Conservation (phyloP, 2,797 vertebrate genomes). For the Enteromius treurensis region DNA sequence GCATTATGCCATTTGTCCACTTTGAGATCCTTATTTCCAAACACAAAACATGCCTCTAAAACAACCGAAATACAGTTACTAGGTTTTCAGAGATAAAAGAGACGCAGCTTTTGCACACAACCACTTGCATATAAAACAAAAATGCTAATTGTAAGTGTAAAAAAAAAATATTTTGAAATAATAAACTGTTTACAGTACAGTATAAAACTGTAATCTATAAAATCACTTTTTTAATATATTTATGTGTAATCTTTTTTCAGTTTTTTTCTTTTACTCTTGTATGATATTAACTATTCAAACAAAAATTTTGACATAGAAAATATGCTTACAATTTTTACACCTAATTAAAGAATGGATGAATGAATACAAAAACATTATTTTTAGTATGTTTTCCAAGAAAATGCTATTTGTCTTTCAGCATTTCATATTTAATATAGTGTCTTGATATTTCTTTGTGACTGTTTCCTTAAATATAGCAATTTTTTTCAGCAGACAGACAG, state of each 20-base stretch:
- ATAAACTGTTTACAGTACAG: background rate
- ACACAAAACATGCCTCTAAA: slow-evolving; percentile 1
- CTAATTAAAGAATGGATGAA: background rate
- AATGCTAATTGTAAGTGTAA: too few relatives aligned
- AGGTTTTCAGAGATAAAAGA: background rate
- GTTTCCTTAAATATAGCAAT: too few relatives aligned
- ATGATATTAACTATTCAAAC: background rate
- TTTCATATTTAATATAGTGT: too few relatives aligned
- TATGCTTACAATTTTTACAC: background rate
- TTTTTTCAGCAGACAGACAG: background rate
- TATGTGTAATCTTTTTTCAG: too few relatives aligned
- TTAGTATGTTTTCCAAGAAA: too few relatives aligned
- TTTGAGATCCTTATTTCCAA: background rate
- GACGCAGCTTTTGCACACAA: background rate
- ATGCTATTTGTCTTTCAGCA: too few relatives aligned
- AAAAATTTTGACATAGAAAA: background rate
- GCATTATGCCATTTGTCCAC: slow-evolving; percentile 7
- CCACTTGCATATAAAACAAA: background rate
- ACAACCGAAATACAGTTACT: background rate
- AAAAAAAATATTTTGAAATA: background rate
- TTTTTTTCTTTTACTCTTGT: background rate
- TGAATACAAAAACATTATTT: too few relatives aligned
- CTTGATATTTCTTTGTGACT: too few relatives aligned
- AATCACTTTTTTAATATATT: background rate
- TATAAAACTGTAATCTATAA: background rate